Evolutionary conservation across 2,888 invertebrate species (phyloP).

Genomic region (Drosophila crucigera): DNA sequence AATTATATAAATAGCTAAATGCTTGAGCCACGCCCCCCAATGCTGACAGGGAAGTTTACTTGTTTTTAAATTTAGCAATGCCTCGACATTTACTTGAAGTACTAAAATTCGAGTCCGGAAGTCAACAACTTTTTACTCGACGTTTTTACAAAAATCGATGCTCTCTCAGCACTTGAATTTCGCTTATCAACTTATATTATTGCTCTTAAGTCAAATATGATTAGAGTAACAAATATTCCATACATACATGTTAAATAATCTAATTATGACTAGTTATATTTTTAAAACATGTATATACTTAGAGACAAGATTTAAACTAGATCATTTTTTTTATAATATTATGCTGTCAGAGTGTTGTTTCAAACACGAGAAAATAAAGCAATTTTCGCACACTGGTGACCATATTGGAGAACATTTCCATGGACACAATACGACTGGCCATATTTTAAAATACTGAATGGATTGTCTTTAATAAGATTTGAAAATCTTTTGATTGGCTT

Average conservation of each 20-base stretch:
- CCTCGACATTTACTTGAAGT: background rate
- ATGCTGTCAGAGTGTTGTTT: background rate
- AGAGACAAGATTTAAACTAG: background rate
- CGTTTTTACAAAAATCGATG: background rate
- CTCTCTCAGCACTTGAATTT: background rate
- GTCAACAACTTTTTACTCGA: background rate
- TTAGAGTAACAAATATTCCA: background rate
- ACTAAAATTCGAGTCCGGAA: background rate
- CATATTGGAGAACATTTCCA: background rate
- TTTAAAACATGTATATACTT: background rate
- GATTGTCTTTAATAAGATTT: background rate
- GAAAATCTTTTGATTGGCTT: constrained; percentile 3
- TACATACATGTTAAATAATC: background rate
- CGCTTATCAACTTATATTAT: accelerated
- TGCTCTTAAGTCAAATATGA: background rate
- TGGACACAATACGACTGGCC: background rate
- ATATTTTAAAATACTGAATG: background rate
- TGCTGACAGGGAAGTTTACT: background rate
- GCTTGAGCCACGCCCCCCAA: constrained; percentile 13
- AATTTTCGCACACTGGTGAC: background rate
- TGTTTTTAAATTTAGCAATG: background rate
- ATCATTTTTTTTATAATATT: background rate
- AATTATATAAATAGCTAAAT: constrained; percentile 51
- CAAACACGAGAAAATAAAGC: background rate
- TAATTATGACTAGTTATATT: background rate